Percentiles rank a stretch among this genome's conserved stretches.
These are phyloP conservation scores for Ptychoptera albimana DNA, from an alignment of 2,888 invertebrate genomes.

Conservation along the genomic window DNA sequence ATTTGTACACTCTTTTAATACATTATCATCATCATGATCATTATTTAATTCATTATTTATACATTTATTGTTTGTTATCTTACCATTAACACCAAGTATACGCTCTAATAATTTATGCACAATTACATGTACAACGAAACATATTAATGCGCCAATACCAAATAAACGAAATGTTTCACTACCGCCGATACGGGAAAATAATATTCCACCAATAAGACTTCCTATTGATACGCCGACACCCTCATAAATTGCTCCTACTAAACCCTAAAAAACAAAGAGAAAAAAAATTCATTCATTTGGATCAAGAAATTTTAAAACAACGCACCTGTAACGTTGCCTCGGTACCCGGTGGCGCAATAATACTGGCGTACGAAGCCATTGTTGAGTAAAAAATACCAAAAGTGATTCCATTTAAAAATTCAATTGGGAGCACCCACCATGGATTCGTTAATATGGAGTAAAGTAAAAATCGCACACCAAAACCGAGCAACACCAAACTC, in stretches of 20 bases:
- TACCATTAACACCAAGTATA: too few relatives aligned
- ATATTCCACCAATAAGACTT: constrained; percentile 58
- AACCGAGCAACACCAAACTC: constrained; percentile 63
- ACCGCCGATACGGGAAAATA: constrained; percentile 49
- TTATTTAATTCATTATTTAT: neutral
- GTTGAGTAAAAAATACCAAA: constrained; percentile 78
- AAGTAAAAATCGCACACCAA: constrained; percentile 62
- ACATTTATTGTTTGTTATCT: neutral
- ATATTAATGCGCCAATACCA: constrained; percentile 48
- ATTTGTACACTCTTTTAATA: constrained; percentile 9
- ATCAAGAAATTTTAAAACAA: constrained; percentile 2
- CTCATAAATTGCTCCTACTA: constrained; percentile 76
- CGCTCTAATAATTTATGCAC: constrained; percentile 31
- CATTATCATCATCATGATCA: constrained; percentile 7
- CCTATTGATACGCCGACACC: constrained; percentile 70
- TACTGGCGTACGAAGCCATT: constrained; percentile 76
- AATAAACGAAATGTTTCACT: constrained; percentile 53
- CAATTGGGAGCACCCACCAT: constrained; percentile 74
- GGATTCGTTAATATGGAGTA: constrained; percentile 67
- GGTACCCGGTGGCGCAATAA: constrained; percentile 66
- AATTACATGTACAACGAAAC: constrained; percentile 39
- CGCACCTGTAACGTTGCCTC: constrained; percentile 71
- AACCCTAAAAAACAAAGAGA: constrained; percentile 38
- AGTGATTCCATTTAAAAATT: constrained; percentile 73
- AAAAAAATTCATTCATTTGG: constrained; percentile 2